Conservation (phyloP, 2,113 vertebrate species). For the Chaetodon auriga region DNA sequence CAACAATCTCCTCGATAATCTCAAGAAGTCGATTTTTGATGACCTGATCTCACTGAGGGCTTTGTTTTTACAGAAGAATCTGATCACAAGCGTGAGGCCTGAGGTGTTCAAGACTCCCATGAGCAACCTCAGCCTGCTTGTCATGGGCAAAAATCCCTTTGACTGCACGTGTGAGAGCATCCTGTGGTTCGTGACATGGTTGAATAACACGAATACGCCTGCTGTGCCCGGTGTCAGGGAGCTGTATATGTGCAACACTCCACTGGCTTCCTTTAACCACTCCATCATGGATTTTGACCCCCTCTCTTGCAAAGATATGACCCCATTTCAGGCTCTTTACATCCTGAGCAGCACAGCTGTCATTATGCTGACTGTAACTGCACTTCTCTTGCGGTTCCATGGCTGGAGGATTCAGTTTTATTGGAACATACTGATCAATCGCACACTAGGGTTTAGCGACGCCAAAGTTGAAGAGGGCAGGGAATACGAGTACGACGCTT, state of each 20-base stretch:
- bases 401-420: constrained; percentile 95
- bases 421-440: constrained; percentile 90
- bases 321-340: constrained; percentile 89
- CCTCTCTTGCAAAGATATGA: constrained; percentile 91
- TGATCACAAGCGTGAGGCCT: constrained; percentile 90
- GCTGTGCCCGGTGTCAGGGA: constrained; percentile 79
- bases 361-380: constrained; percentile 72
- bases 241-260: constrained; percentile 93
- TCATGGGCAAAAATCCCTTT: constrained; percentile 93
- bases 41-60: constrained; percentile 84
- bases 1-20: constrained; percentile 89
- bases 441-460: constrained; percentile 90
- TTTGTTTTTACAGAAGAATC: constrained; percentile 91
- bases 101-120: constrained; percentile 87
- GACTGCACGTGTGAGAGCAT: constrained; percentile 98
- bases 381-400: constrained; percentile 88
- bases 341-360: constrained; percentile 82
- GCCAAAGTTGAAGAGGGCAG: constrained; percentile 78
- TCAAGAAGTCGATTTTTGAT: constrained; percentile 88
- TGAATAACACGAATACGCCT: constrained; percentile 86
- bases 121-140: constrained; percentile 84
- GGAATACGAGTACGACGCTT: constrained; percentile 88
- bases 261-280: constrained; percentile 87
- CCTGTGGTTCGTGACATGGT: constrained; percentile 92
- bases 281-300: constrained; percentile 87